These are phyloP conservation scores for Sigmodon hispidus DNA, from an alignment of 2,113 vertebrate species.

Conservation along the genomic window DNA sequence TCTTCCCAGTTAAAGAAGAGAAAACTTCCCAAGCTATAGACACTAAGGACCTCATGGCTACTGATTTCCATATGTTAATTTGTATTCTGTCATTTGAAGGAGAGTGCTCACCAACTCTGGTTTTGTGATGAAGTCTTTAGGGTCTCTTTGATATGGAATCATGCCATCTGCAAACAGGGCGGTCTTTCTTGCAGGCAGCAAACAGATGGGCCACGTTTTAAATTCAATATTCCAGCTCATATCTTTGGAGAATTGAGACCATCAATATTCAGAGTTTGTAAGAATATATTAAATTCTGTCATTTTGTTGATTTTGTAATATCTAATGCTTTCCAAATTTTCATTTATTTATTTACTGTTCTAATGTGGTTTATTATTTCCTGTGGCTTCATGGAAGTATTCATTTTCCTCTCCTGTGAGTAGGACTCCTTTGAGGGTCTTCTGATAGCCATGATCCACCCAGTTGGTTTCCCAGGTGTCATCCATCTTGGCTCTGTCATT, in stretches of 20 bases:
- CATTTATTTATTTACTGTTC: background rate
- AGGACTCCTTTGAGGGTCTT: background rate
- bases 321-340: background rate
- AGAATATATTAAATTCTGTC: background rate
- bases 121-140: background rate
- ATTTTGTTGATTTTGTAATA: background rate
- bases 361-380: background rate
- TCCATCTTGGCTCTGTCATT: background rate
- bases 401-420: background rate
- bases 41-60: background rate
- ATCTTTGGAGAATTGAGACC: background rate
- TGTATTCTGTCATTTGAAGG: background rate
- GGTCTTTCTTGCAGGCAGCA: background rate
- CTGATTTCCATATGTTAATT: background rate
- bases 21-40: background rate
- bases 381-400: background rate
- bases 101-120: no score
- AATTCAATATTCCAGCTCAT: background rate
- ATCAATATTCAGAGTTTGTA: background rate
- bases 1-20: background rate
- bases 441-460: background rate
- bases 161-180: background rate
- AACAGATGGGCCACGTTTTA: background rate
- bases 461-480: background rate
- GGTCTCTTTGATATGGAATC: background rate